Evolutionary conservation across 1,140 invertebrate genomes (phyloP).

Genomic region (Adelges cooleyi): DNA sequence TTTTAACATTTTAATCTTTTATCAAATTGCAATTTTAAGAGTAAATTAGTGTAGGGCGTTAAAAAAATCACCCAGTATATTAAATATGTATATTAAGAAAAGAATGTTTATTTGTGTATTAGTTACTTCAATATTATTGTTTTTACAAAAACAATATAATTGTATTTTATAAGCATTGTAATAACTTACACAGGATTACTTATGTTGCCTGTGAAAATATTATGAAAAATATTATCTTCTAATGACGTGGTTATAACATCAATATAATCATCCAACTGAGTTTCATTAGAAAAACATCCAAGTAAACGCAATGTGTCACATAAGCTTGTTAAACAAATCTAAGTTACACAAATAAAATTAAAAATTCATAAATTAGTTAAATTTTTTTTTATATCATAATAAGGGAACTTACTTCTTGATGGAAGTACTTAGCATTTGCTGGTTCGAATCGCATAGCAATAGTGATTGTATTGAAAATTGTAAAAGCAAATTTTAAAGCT

Average conservation of each 20-base stretch:
- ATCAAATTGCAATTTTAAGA: too few relatives aligned
- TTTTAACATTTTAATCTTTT: too few relatives aligned
- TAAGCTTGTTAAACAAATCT: conserved; percentile 68
- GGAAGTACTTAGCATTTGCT: conserved; percentile 96
- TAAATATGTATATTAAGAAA: too few relatives aligned
- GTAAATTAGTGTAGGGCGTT: too few relatives aligned
- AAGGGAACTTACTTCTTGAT: conserved; percentile 77
- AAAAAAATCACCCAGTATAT: too few relatives aligned
- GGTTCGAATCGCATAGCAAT: conserved; percentile 98
- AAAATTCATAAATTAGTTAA: background rate
- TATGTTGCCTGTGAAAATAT: conserved; percentile 60
- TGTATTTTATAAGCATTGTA: too few relatives aligned
- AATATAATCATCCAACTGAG: conserved; percentile 42
- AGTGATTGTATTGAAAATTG: conserved; percentile 89
- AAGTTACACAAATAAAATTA: conserved; percentile 7
- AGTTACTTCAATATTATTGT: too few relatives aligned
- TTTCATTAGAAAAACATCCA: conserved; percentile 70
- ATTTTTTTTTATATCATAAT: background rate
- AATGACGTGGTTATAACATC: conserved; percentile 31
- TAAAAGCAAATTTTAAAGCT: conserved; percentile 61
- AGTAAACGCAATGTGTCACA: conserved; percentile 82
- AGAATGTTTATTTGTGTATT: too few relatives aligned
- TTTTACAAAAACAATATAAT: too few relatives aligned
- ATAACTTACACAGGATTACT: conserved; percentile 43
- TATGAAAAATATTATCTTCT: conserved; percentile 45